Percentiles rank a stretch among this genome's conserved stretches.
phyloP scores from a whole-genome alignment of 2,888 invertebrate species.

The Corythucha ciliata region DNA sequence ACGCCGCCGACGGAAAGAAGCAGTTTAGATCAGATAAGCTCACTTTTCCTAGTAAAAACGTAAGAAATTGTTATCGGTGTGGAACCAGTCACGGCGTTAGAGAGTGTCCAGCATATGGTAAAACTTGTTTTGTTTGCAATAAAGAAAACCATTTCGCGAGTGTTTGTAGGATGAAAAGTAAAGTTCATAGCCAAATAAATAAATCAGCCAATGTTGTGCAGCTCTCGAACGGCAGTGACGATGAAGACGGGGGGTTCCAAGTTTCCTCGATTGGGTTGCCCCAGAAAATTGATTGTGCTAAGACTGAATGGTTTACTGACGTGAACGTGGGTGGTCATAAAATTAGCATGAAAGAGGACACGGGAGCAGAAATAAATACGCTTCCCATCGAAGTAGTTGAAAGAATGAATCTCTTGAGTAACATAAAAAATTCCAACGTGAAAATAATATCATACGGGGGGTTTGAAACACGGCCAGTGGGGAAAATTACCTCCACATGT shows the following conservation, averaged over 20 bases:
- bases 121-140: not conserved
- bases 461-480: conserved; percentile 7
- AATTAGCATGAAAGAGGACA: not conserved
- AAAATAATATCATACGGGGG: conserved; percentile 16
- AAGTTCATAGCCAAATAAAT: not conserved
- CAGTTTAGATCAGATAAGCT: too few relatives aligned
- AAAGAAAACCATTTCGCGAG: not conserved
- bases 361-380: conserved; percentile 8
- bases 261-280: too few relatives aligned
- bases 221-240: not conserved
- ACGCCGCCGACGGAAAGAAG: not conserved
- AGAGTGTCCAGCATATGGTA: conserved; percentile 3
- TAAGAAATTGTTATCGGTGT: conserved; percentile 1
- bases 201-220: not conserved
- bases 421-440: not conserved
- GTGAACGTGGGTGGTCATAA: not conserved
- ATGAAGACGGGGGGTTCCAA: too few relatives aligned
- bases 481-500: not conserved
- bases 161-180: conserved; percentile 5
- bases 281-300: too few relatives aligned
- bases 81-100: not conserved
- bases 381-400: not conserved
- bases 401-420: not conserved
- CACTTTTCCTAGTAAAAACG: conserved; percentile 1
- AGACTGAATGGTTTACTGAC: not conserved